These are phyloP conservation scores for Noctua fimbriata DNA, from an alignment of 2,888 invertebrate species.

Conservation along the genomic window DNA sequence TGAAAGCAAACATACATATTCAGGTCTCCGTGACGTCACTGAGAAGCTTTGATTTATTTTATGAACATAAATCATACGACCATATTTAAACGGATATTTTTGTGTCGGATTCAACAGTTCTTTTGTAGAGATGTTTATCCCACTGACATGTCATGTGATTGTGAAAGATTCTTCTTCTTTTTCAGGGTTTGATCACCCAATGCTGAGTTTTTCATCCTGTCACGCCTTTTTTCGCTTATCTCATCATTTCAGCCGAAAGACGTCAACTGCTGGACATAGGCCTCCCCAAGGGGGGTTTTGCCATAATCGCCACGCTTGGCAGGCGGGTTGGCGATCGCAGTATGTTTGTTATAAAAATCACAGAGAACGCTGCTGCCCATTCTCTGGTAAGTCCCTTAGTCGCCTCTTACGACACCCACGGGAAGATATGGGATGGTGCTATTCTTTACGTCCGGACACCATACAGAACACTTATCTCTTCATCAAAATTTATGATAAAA, in stretches of 20 bases:
- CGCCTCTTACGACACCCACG: too few relatives aligned
- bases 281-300: too few relatives aligned
- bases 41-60: constrained; percentile 21
- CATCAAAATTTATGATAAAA: background rate
- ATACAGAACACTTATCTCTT: too few relatives aligned
- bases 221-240: background rate
- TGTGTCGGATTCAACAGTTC: background rate
- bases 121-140: background rate
- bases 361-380: too few relatives aligned
- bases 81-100: constrained; percentile 9
- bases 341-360: too few relatives aligned
- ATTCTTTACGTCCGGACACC: too few relatives aligned
- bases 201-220: background rate
- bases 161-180: background rate
- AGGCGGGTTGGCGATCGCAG: too few relatives aligned
- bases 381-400: too few relatives aligned
- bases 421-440: too few relatives aligned
- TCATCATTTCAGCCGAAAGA: too few relatives aligned
- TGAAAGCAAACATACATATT: background rate
- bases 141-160: background rate
- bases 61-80: constrained; percentile 2
- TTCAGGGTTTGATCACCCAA: background rate
- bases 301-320: too few relatives aligned
- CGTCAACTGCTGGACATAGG: too few relatives aligned
- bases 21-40: constrained; percentile 23